These are phyloP conservation scores for Notarius quadriscutis DNA, from an alignment of 2,113 vertebrate genomes.

Conservation along the genomic window DNA sequence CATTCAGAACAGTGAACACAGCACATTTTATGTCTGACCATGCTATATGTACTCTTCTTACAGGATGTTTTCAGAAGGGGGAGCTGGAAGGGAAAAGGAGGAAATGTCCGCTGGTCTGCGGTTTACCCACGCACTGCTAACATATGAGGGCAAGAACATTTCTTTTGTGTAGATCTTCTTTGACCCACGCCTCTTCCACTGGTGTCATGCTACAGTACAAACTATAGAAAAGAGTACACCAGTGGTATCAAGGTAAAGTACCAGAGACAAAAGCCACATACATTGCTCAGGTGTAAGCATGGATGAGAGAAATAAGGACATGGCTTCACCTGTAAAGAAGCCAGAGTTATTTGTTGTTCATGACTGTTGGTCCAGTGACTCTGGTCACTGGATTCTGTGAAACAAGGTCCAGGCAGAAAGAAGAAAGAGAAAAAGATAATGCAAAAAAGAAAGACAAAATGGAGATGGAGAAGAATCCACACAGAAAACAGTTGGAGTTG, in stretches of 20 bases:
- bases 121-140: slow-evolving; percentile 51
- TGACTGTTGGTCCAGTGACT: slow-evolving; percentile 33
- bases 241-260: slow-evolving; percentile 60
- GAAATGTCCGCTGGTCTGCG: slow-evolving; percentile 54
- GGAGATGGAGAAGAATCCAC: not conserved
- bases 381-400: not conserved
- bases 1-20: slow-evolving; percentile 46
- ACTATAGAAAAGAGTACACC: slow-evolving; percentile 37
- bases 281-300: slow-evolving; percentile 37
- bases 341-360: slow-evolving; percentile 43
- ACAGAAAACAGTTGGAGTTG: not conserved
- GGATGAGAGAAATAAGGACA: slow-evolving; percentile 63
- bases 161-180: slow-evolving; percentile 50
- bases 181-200: slow-evolving; percentile 25
- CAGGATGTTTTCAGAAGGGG: slow-evolving; percentile 56
- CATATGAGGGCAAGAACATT: slow-evolving; percentile 49
- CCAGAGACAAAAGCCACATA: slow-evolving; percentile 54
- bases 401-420: not conserved
- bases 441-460: not conserved
- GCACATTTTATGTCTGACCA: slow-evolving; percentile 55
- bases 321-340: slow-evolving; percentile 52
- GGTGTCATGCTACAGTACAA: slow-evolving; percentile 45
- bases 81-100: slow-evolving; percentile 35
- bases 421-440: not conserved
- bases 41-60: slow-evolving; percentile 47